Conservation (phyloP, 2,888 invertebrate species). For the Drosophila birchii region DNA sequence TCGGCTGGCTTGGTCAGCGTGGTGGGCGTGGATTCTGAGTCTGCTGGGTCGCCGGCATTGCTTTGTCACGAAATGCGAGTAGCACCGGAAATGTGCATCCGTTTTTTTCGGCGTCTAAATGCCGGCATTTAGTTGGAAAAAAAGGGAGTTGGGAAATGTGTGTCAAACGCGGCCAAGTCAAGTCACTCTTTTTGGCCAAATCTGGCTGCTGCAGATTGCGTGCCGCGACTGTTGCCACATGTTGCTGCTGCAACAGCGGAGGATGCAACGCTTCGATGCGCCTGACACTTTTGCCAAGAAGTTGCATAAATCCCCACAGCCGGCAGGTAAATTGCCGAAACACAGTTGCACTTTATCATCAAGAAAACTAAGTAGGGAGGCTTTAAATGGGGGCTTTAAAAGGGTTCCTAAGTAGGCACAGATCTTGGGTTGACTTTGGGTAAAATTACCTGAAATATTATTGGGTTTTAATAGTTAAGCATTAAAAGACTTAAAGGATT, state of each 20-base stretch:
- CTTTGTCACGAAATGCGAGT: constrained; percentile 71
- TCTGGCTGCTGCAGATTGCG: constrained; percentile 48
- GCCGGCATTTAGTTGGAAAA: constrained; percentile 51
- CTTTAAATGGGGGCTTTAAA: background rate
- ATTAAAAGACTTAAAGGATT: background rate
- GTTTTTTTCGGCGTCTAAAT: constrained; percentile 53
- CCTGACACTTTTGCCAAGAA: constrained; percentile 61
- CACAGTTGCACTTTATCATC: constrained; percentile 29
- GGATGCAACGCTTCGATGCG: constrained; percentile 72
- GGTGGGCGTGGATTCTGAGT: constrained; percentile 36
- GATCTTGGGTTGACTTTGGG: background rate
- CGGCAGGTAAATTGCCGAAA: constrained; percentile 38
- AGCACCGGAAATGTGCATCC: constrained; percentile 70
- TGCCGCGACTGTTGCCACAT: constrained; percentile 44
- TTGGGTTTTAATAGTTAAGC: background rate
- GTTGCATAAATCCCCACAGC: constrained; percentile 59
- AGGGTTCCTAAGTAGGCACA: background rate
- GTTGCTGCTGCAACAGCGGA: constrained; percentile 42
- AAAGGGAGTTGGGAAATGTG: constrained; percentile 59
- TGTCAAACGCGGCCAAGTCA: constrained; percentile 66
- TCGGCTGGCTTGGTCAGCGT: constrained; percentile 44
- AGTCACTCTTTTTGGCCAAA: constrained; percentile 37
- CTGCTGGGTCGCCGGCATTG: background rate
- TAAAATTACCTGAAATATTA: background rate
- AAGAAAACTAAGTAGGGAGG: constrained; percentile 7